These are phyloP conservation scores for Tetrax tetrax DNA, from an alignment of 2,113 vertebrate genomes.

Conservation along the genomic window DNA sequence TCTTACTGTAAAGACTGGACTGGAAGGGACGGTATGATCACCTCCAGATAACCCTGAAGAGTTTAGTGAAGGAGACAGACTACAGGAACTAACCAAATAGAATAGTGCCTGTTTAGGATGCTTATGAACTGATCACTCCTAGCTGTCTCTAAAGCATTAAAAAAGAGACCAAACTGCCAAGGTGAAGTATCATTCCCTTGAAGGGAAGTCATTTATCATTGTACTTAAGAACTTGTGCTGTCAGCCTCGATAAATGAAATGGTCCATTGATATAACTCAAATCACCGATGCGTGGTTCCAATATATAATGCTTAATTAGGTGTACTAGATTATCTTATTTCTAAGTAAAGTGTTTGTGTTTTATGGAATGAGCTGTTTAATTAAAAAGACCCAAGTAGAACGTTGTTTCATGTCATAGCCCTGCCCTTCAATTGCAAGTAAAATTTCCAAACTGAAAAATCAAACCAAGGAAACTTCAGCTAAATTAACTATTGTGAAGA, in stretches of 20 bases:
- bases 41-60: not conserved
- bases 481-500: not conserved
- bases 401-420: not conserved
- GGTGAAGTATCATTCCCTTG: slow-evolving; percentile 67
- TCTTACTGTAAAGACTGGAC: not conserved
- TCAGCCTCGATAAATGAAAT: slow-evolving; percentile 72
- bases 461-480: not conserved
- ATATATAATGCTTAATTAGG: slow-evolving; percentile 73
- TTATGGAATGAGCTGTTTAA: slow-evolving; percentile 40
- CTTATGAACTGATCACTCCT: slow-evolving; percentile 38
- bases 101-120: slow-evolving; percentile 46
- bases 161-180: slow-evolving; percentile 57
- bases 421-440: not conserved
- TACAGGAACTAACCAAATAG: slow-evolving; percentile 17
- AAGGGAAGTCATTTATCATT: slow-evolving; percentile 74
- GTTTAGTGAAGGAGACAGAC: not conserved
- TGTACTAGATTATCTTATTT: slow-evolving; percentile 71
- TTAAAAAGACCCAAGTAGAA: slow-evolving; percentile 15
- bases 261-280: slow-evolving; percentile 62
- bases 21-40: not conserved
- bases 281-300: slow-evolving; percentile 52
- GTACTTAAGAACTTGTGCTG: slow-evolving; percentile 70
- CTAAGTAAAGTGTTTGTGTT: slow-evolving; percentile 68
- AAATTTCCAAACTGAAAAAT: slow-evolving; percentile 40
- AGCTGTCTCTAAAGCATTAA: slow-evolving; percentile 52